These are phyloP conservation scores for Rhea americana DNA, from an alignment of 2,113 vertebrate species.

Conservation along the genomic window DNA sequence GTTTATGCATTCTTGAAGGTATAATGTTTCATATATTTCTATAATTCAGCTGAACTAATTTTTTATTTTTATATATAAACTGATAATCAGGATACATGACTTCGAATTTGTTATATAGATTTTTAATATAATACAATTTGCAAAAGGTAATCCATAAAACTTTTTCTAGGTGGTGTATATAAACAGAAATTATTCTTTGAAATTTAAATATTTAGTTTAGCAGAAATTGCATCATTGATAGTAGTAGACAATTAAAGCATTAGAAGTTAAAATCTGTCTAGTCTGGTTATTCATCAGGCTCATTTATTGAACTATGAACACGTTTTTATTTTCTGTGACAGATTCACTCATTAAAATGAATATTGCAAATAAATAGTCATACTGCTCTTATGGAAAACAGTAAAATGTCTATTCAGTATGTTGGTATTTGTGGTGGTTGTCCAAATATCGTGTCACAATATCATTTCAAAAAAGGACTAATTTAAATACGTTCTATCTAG, in stretches of 20 bases:
- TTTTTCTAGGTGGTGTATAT: neutral
- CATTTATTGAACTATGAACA: conserved; percentile 30
- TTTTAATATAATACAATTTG: conserved; percentile 1
- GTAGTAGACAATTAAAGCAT: conserved; percentile 36
- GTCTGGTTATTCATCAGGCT: conserved; percentile 32
- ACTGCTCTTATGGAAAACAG: neutral
- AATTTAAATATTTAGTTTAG: conserved; percentile 50
- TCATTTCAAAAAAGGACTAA: neutral
- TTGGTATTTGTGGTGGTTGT: neutral
- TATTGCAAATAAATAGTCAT: neutral
- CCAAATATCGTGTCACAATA: neutral
- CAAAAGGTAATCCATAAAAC: neutral
- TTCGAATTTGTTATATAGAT: neutral
- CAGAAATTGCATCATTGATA: neutral
- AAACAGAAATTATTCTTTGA: conserved; percentile 26
- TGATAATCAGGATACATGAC: neutral
- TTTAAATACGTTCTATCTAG: neutral
- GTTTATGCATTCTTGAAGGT: neutral
- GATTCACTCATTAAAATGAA: conserved; percentile 28
- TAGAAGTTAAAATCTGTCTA: conserved; percentile 46
- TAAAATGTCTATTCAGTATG: neutral
- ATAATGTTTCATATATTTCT: neutral
- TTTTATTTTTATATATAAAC: neutral
- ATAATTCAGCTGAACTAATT: conserved; percentile 5
- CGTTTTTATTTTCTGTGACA: conserved; percentile 55